A percentile compares a stretch with the other conserved stretches of the same genome.
These are phyloP conservation scores for Melanaphis sacchari DNA, from an alignment of 1,140 invertebrate genomes.

Conservation along the genomic window DNA sequence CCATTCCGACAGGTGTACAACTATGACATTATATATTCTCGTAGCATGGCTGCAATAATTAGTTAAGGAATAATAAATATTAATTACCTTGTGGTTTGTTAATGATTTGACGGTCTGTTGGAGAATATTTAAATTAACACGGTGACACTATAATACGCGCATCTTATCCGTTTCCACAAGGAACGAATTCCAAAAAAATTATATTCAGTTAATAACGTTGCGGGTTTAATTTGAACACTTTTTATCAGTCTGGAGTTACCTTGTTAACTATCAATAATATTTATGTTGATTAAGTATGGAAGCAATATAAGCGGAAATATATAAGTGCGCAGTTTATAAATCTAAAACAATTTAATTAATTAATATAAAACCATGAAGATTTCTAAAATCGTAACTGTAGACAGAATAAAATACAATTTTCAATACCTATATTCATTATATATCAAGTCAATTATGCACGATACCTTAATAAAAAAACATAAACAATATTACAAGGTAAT, in stretches of 20 bases:
- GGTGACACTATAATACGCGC: background rate
- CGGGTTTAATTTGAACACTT: background rate
- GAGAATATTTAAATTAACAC: background rate
- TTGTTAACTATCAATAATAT: background rate
- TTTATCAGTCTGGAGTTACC: background rate
- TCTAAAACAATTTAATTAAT: background rate
- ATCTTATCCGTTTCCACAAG: background rate
- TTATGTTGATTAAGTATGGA: background rate
- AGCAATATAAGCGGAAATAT: background rate
- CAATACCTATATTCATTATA: background rate
- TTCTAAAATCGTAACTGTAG: background rate
- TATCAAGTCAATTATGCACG: no score
- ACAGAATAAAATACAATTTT: background rate
- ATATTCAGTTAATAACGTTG: background rate
- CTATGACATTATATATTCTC: background rate
- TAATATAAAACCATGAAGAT: background rate
- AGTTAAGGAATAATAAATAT: background rate
- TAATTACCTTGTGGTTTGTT: background rate
- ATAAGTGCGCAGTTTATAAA: background rate
- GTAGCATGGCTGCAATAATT: background rate
- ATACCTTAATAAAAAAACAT: no score
- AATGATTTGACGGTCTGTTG: background rate
- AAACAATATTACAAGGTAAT: no score
- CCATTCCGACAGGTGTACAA: background rate
- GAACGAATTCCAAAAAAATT: slow-evolving; percentile 3